Evolutionary conservation across 2,888 invertebrate genomes (phyloP).

Genomic region (Lottia gigantea): DNA sequence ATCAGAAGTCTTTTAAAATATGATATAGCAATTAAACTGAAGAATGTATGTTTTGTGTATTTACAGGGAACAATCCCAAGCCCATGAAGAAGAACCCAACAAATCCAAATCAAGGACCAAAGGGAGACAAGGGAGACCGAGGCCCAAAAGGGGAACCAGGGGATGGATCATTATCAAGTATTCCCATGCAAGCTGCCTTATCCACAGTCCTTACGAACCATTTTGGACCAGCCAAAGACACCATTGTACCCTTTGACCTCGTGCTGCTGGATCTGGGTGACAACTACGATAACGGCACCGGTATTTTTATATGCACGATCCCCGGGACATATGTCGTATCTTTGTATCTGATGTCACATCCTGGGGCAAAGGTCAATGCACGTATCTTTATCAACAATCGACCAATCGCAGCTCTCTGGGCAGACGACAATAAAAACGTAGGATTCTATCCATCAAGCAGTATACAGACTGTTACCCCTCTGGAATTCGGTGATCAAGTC

Average conservation of each 20-base stretch:
- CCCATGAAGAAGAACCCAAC: too few relatives aligned
- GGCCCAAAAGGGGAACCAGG: constrained; percentile 19
- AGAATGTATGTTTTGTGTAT: too few relatives aligned
- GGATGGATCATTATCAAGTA: neutral
- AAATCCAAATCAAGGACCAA: constrained; percentile 16
- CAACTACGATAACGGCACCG: constrained; percentile 43
- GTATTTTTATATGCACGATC: constrained; percentile 43
- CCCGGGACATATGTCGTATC: constrained; percentile 43
- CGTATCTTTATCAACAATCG: constrained; percentile 40
- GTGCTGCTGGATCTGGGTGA: constrained; percentile 39
- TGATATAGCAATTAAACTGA: too few relatives aligned
- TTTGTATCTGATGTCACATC: constrained; percentile 44
- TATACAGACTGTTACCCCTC: constrained; percentile 39
- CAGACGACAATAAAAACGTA: constrained; percentile 40
- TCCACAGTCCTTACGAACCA: constrained; percentile 40
- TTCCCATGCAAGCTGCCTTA: constrained; percentile 34
- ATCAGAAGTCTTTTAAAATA: too few relatives aligned
- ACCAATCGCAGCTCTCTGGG: constrained; percentile 45
- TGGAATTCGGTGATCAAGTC: constrained; percentile 45
- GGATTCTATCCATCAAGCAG: constrained; percentile 46
- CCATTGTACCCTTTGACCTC: constrained; percentile 42
- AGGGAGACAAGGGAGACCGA: constrained; percentile 18
- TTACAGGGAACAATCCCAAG: too few relatives aligned
- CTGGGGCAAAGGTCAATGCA: constrained; percentile 43
- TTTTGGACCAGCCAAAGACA: constrained; percentile 41